These are phyloP conservation scores for Alouatta palliata DNA, from an alignment of 2,113 vertebrate genomes.

Conservation along the genomic window DNA sequence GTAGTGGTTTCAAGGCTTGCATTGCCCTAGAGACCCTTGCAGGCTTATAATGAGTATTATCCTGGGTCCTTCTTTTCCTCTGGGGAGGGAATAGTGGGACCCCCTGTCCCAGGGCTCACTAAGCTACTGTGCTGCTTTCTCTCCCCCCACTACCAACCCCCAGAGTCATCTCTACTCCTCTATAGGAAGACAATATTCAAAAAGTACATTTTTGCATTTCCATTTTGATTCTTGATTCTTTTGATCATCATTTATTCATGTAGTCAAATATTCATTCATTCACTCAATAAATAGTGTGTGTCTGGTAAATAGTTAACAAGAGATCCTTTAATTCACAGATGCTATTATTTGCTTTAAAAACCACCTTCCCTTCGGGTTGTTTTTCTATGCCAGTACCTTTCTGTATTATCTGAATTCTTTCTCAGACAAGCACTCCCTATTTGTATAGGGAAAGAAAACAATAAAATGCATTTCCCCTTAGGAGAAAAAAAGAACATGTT, in stretches of 20 bases:
- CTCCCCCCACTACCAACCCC: fast-evolving
- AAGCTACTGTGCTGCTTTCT: fast-evolving
- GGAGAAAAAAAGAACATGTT: not conserved
- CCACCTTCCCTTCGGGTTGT: not conserved
- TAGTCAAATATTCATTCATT: not conserved
- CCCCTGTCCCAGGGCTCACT: not conserved
- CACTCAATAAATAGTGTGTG: not conserved
- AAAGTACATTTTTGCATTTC: not conserved
- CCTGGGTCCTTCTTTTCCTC: not conserved
- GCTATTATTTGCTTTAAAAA: not conserved
- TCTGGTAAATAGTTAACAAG: not conserved
- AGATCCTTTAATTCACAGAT: not conserved
- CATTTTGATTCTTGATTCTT: not conserved
- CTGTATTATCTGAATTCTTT: not conserved
- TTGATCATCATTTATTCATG: not conserved
- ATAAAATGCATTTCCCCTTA: not conserved
- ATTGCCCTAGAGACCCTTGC: not conserved
- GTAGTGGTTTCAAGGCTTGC: not conserved
- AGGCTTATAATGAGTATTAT: fast-evolving
- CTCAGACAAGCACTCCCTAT: not conserved
- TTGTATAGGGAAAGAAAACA: not conserved
- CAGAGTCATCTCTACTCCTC: not conserved
- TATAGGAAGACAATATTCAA: not conserved
- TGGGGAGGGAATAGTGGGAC: not conserved
- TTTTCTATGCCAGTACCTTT: not conserved